A percentile compares a stretch with the other conserved stretches of the same genome.
Conservation (phyloP, 2,113 vertebrate genomes). For the Brachyhypopomus occidentalis region DNA sequence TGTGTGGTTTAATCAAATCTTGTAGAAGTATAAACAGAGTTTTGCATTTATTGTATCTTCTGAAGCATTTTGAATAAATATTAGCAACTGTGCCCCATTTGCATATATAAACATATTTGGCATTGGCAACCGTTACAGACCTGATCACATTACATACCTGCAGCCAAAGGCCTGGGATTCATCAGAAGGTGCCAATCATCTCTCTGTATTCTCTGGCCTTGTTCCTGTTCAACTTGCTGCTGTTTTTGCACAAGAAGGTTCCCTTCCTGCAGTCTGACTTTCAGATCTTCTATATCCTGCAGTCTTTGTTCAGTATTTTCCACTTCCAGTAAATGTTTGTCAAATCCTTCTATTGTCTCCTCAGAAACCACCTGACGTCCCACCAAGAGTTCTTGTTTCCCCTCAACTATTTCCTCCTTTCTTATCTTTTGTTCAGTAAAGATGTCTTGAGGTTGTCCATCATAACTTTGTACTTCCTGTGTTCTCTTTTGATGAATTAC, state of each 20-base stretch:
- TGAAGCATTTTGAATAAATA: too few relatives aligned
- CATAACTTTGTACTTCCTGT: constrained; percentile 8
- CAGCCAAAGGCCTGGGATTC: constrained; percentile 5
- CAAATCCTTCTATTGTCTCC: constrained; percentile 44
- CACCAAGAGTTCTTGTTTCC: constrained; percentile 34
- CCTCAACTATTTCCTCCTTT: constrained; percentile 41
- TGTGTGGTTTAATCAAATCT: too few relatives aligned
- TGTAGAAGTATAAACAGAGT: too few relatives aligned
- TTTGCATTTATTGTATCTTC: too few relatives aligned
- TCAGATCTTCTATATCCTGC: constrained; percentile 50
- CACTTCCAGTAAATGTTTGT: constrained; percentile 38
- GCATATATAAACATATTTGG: too few relatives aligned
- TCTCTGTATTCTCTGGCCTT: background rate
- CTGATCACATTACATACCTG: constrained; percentile 36
- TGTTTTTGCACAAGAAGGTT: constrained; percentile 52
- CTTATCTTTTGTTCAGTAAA: constrained; percentile 43
- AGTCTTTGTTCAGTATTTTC: constrained; percentile 36
- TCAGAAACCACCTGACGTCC: constrained; percentile 20
- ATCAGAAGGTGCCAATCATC: constrained; percentile 52
- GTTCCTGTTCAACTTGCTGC: constrained; percentile 12
- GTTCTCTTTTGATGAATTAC: constrained; percentile 12
- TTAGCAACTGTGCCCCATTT: too few relatives aligned
- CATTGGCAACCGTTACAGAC: background rate
- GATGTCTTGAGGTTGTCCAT: constrained; percentile 46
- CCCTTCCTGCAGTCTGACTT: constrained; percentile 51